Conservation (phyloP, 2,797 vertebrate genomes). For the Austrolebias charrua region DNA sequence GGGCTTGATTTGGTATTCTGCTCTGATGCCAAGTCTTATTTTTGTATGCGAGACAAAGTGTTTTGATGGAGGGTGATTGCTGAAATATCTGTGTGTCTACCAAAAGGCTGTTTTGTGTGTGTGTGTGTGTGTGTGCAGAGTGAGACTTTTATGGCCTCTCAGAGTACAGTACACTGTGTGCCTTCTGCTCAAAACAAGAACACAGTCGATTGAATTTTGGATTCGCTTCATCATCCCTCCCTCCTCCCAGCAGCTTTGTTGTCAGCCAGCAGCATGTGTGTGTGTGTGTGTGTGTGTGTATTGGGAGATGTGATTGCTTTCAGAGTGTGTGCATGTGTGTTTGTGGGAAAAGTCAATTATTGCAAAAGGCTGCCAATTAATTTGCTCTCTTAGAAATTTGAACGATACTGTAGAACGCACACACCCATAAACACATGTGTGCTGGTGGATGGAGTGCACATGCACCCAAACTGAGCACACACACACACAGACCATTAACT, state of each 20-base stretch:
- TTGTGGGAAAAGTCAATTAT: constrained; percentile 70
- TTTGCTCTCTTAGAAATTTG: constrained; percentile 79
- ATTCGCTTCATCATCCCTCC: constrained; percentile 87
- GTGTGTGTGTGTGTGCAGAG: constrained; percentile 32
- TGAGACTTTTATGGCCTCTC: constrained; percentile 89
- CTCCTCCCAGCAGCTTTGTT: constrained; percentile 82
- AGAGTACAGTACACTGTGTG: constrained; percentile 96
- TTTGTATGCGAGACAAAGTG: constrained; percentile 99
- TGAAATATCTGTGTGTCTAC: constrained; percentile 87
- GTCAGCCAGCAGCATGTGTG: constrained; percentile 72
- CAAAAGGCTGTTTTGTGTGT: constrained; percentile 80
- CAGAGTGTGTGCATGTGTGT: constrained; percentile 46
- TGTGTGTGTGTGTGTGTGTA: constrained; percentile 77
- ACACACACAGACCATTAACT: constrained; percentile 37
- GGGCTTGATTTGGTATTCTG: constrained; percentile 98
- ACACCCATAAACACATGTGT: constrained; percentile 35
- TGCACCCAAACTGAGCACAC: constrained; percentile 9
- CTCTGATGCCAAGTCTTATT: constrained; percentile 92
- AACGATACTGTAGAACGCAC: constrained; percentile 71
- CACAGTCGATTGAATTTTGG: constrained; percentile 90
- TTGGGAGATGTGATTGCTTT: constrained; percentile 31
- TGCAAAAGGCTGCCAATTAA: constrained; percentile 79
- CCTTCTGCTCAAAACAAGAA: constrained; percentile 87
- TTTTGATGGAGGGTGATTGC: constrained; percentile 99
- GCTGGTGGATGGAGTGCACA: constrained; percentile 7